phyloP scores from a whole-genome alignment of 2,888 invertebrate species.

The Lasioglossum vierecki region DNA sequence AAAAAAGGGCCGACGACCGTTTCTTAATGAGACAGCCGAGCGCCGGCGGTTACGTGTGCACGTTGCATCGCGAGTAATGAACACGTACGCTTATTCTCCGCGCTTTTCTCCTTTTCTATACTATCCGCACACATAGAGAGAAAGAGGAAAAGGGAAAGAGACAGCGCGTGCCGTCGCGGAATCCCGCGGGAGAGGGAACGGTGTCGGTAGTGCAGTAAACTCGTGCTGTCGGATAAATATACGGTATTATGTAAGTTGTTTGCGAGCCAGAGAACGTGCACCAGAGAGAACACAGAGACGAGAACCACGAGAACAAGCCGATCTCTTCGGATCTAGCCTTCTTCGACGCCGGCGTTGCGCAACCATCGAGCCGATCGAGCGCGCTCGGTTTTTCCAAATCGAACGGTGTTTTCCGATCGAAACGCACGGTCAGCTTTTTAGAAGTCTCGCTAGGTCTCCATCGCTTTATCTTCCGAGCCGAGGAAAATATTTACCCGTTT shows the following conservation, averaged over 20 bases:
- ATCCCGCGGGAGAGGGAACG: constrained; percentile 42
- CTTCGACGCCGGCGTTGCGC: constrained; percentile 43
- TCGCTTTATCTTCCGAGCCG: not conserved
- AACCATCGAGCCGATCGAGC: constrained; percentile 39
- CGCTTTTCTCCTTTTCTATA: not conserved
- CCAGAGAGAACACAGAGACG: not conserved
- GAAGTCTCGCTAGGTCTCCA: not conserved
- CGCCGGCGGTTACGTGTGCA: constrained; percentile 21
- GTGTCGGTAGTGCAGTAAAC: constrained; percentile 69
- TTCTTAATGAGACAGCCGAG: constrained; percentile 55
- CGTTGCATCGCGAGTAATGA: constrained; percentile 30
- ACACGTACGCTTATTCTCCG: constrained; percentile 30
- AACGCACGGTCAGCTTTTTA: not conserved
- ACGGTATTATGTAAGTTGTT: constrained; percentile 78
- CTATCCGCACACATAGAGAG: not conserved
- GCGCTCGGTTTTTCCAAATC: constrained; percentile 16
- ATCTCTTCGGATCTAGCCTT: constrained; percentile 52
- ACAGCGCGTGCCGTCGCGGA: constrained; percentile 25
- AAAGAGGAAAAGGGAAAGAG: not conserved
- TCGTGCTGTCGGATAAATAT: constrained; percentile 71
- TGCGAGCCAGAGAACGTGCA: constrained; percentile 63
- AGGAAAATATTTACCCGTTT: not conserved
- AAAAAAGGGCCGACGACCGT: not conserved
- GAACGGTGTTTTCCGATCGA: not conserved
- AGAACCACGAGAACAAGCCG: constrained; percentile 28